phyloP scores from a whole-genome alignment of 30 jellyfish, hydroid and myxozoan genomes.

The Hydractinia echinata region DNA sequence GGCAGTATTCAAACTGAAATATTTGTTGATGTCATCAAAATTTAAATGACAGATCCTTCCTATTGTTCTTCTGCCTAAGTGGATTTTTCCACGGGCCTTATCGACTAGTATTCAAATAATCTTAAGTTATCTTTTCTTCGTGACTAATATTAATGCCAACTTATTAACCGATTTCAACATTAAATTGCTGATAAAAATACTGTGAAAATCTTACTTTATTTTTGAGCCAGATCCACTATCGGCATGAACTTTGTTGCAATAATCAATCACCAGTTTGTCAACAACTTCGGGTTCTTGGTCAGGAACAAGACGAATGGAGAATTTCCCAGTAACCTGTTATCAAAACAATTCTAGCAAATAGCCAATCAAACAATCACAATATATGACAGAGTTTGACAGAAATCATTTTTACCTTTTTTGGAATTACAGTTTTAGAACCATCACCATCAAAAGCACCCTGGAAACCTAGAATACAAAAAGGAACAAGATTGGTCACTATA shows the following conservation, averaged over 20 bases:
- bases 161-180: not conserved
- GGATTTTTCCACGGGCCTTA: no score
- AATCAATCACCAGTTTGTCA: constrained; percentile 57
- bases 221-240: constrained; percentile 59
- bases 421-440: constrained; percentile 93
- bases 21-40: no score
- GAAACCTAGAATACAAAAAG: constrained; percentile 48
- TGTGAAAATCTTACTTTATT: constrained; percentile 25
- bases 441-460: constrained; percentile 92
- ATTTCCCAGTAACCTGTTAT: constrained; percentile 93
- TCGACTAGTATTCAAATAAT: not conserved
- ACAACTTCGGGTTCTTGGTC: constrained; percentile 70
- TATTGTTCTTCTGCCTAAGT: no score
- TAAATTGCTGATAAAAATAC: not conserved
- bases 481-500: not conserved
- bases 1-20: no score
- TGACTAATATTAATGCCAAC: not conserved
- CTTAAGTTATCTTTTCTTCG: no score
- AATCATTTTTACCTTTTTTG: constrained; percentile 48
- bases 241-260: constrained; percentile 48
- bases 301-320: constrained; percentile 90
- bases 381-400: no score
- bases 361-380: no score
- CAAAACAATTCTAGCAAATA: no score
- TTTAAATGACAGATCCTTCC: no score